A percentile compares a stretch with the other conserved stretches of the same genome.
Conservation (phyloP, 2,113 vertebrate genomes). For the Himantopus leucocephalus region DNA sequence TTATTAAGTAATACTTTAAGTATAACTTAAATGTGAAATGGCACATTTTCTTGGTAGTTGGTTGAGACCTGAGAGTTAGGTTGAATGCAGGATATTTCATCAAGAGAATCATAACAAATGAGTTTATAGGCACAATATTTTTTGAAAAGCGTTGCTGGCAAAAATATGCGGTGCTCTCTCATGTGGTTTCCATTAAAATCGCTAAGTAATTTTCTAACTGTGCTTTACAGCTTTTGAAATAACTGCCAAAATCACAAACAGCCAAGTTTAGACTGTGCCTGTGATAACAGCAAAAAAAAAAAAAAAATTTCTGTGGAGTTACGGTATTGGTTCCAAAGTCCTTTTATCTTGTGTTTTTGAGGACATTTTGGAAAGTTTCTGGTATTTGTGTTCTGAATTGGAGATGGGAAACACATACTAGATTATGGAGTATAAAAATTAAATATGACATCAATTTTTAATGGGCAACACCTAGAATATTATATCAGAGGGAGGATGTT, state of each 20-base stretch:
- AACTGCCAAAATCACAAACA: slow-evolving; percentile 29
- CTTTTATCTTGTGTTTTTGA: not conserved
- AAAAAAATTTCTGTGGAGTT: not conserved
- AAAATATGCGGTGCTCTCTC: not conserved
- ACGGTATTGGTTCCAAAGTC: not conserved
- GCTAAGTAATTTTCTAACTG: not conserved
- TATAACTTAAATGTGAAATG: not conserved
- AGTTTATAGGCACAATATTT: not conserved
- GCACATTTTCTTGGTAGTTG: not conserved
- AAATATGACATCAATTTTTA: not conserved
- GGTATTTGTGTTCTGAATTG: not conserved
- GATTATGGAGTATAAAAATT: not conserved
- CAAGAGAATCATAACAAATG: not conserved
- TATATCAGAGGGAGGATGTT: not conserved
- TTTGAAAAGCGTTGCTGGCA: not conserved
- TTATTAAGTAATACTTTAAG: not conserved
- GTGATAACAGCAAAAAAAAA: not conserved
- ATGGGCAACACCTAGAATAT: not conserved
- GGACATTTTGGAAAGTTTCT: slow-evolving; percentile 23
- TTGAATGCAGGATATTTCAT: not conserved
- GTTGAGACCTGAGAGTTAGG: not conserved
- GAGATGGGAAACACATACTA: not conserved
- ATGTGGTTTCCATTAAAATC: slow-evolving; percentile 14
- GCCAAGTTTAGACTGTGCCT: slow-evolving; percentile 20
- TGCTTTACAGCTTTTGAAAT: slow-evolving; percentile 33